Conservation (phyloP, 2,888 invertebrate genomes). For the Ceramica pisi region DNA sequence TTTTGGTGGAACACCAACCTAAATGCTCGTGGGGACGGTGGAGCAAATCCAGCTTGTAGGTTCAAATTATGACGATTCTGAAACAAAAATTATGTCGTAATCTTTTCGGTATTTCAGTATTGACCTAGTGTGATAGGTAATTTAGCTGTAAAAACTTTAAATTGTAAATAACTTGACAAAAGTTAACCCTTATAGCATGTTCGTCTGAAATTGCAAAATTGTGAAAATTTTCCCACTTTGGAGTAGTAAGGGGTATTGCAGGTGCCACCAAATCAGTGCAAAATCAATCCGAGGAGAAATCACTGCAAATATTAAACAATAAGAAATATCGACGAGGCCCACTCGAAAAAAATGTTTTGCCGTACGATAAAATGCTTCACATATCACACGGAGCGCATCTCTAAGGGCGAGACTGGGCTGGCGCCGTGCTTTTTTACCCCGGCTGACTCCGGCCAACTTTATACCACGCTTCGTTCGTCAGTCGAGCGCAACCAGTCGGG, state of each 20-base stretch:
- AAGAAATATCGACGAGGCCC: slow-evolving; percentile 14
- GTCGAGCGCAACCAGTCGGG: slow-evolving; percentile 79
- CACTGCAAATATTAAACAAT: not conserved
- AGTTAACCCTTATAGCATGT: not conserved
- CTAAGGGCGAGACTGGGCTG: slow-evolving; percentile 89
- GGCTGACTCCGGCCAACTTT: slow-evolving; percentile 80
- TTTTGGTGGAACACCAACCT: too few species aligned
- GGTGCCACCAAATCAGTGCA: not conserved
- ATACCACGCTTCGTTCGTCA: slow-evolving; percentile 77
- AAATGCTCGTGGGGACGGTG: too few species aligned
- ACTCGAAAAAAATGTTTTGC: slow-evolving; percentile 46
- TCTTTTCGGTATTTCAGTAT: too few species aligned
- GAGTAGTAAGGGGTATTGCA: not conserved
- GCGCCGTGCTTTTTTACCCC: slow-evolving; percentile 90
- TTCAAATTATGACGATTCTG: not conserved
- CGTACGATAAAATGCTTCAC: slow-evolving; percentile 79
- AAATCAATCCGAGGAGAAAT: not conserved
- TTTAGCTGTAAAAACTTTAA: not conserved
- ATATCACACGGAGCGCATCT: slow-evolving; percentile 80
- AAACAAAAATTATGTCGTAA: not conserved
- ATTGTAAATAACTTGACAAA: not conserved
- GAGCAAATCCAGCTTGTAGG: too few species aligned
- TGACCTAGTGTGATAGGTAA: not conserved
- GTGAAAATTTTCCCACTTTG: not conserved
- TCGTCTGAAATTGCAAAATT: not conserved